Base-by-base conservation (phyloP, 2,888 invertebrate genomes). In the Emmelina monodactyla region DNA sequence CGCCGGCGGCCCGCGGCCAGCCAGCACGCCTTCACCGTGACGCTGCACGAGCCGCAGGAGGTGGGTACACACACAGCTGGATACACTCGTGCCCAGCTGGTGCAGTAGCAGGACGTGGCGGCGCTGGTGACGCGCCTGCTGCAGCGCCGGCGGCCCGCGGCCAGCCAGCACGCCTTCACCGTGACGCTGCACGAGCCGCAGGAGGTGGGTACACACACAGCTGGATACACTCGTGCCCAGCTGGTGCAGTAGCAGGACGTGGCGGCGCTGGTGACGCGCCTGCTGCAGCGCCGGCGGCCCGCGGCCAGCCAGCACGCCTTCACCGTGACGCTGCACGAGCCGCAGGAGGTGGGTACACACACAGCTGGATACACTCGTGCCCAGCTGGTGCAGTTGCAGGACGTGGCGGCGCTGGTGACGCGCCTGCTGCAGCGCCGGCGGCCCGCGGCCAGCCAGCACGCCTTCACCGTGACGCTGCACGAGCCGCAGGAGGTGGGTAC, bases 201-300 rank as follows among this genome's bases (percentile, higher is more conserved):
- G 1, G 57, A 65, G 67, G 71, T 71, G 2, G 37, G 37, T 34
- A 25, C n/a, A n/a, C n/a, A n/a, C n/a, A 12, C 9, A 22, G 25
- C 44, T 40, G 13, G 30, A 19, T 19, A 5, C 6, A 6, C 9
- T 9, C 6, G 9, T 19, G 6, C 19, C 5, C 19, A 19, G 19
- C 9, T 6, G 9, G 9, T 6, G 9, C 9, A 19, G 9, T 19
- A 19, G n/a, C 19, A 19, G 9, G 19, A 6, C 5, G 19, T 19
- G 19, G 19, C 19, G 19, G 5, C 9, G 9, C 19, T 95, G 36
- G 87, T 97, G 14, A 88, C 88, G 45, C 83, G 91, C 38, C 82
- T 96, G 43, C 83, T 96, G 54, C 92, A 92, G 59, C 88, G 94
- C 57, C 81, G 95, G 44, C n/a, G n/a, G n/a, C n/a, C n/a, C n/a